Evolutionary conservation across 2,888 invertebrate genomes (phyloP), one percentile per base, ranked within the genome.

Genomic region (Drosophila affinis): DNA sequence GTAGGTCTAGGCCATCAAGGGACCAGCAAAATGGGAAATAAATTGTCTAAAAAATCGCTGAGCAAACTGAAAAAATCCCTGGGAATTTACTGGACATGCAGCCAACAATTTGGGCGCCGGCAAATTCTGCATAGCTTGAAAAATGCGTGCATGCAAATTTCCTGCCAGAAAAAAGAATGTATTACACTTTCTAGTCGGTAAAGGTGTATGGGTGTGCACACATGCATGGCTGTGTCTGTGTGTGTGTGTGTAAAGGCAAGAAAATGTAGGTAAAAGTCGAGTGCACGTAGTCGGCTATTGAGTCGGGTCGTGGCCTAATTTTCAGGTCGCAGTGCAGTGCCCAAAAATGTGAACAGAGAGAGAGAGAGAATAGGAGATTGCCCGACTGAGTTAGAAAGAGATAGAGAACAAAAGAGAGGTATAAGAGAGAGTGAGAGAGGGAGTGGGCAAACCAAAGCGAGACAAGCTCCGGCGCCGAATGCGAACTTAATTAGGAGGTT

Each of bases 71-170:
- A 78, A 72, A 72, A 67, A 68, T 61, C 62, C 55, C 61, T 52
- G 71, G 73, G 75, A 81, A 85, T 85, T 85, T 76, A 75, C 78
- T 76, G 81, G 77, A 81, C 77, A 79, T 76, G 72, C 71, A 76
- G 67, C 77, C 59, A 75, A 80, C 82, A 80, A 77, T 72, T 80
- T 77, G 58, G 62, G 27, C 45, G 46, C 62, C 75, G 62, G 64
- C 56, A 61, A 71, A 71, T 58, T 72, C 57, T 55, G 63, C 71
- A 75, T 17, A 46, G 60, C 57, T 61, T 68, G 73, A 69, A 62
- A 87, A 82, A 82, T 82, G 85, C 87, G 87, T 87, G 61, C 63
- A 84, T 85, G 85, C 72, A 87, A 86, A 87, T 82, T 80, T 76
- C 74, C 9, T 73, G 72, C 60, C 45, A 73, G 58, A 24, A 69